phyloP scores from a whole-genome alignment of 2,888 invertebrate genomes.

The Steinernema carpocapsae region DNA sequence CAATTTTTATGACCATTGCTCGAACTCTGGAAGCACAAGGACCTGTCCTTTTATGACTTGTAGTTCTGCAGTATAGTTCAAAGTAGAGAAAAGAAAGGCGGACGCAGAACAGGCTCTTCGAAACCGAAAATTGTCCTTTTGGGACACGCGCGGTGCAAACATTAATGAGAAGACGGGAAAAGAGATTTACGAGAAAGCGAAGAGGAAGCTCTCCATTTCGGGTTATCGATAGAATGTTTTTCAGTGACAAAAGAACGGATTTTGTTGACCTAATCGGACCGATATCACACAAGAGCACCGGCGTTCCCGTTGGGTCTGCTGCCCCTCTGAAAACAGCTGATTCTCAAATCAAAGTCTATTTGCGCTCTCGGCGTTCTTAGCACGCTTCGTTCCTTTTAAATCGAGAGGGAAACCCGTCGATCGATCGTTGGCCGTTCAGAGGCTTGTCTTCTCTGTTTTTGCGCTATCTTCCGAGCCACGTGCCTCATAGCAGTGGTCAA shows the following conservation, averaged over 20 bases:
- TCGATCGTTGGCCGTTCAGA: neutral
- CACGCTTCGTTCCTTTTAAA: neutral
- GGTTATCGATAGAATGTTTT: too few species aligned
- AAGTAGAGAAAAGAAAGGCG: neutral
- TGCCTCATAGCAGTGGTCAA: neutral
- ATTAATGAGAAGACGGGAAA: slow-evolving; percentile 2
- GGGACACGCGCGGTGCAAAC: neutral
- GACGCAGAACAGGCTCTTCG: slow-evolving; percentile 18
- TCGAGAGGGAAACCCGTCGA: slow-evolving; percentile 15
- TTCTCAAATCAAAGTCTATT: neutral
- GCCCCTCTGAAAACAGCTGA: slow-evolving; percentile 9
- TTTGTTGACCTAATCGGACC: too few species aligned
- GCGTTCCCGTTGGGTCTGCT: too few species aligned
- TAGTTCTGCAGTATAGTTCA: too few species aligned
- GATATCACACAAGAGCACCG: too few species aligned
- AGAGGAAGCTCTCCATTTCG: too few species aligned
- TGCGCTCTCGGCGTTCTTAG: neutral
- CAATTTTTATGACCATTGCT: neutral
- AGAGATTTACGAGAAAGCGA: too few species aligned
- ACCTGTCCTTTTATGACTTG: too few species aligned
- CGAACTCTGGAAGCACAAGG: too few species aligned
- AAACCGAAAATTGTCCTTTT: slow-evolving; percentile 4
- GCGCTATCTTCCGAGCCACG: slow-evolving; percentile 10
- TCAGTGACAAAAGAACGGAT: too few species aligned
- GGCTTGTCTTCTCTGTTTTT: neutral